Conservation (phyloP, 2,888 invertebrate species). For the Polyommatus icarus region DNA sequence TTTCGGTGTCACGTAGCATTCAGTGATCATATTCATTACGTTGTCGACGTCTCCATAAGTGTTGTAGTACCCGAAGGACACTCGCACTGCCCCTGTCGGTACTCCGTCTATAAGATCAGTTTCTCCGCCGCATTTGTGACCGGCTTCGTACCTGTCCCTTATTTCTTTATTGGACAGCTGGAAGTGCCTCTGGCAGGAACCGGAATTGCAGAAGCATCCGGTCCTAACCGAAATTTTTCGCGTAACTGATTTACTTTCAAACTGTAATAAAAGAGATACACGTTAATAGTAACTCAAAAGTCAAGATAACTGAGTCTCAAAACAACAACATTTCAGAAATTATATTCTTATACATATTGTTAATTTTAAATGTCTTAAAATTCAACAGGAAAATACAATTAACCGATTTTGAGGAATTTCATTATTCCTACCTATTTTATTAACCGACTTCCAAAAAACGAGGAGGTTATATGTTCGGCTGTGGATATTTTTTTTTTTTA, state of each 20-base stretch:
- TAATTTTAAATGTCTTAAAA: too few relatives aligned
- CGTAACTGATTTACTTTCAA: conserved; percentile 21
- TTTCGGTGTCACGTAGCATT: conserved; percentile 6
- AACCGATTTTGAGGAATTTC: too few relatives aligned
- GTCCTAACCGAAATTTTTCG: conserved; percentile 20
- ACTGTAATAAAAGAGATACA: conserved; percentile 13
- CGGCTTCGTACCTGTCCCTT: conserved; percentile 31
- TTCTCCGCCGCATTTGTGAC: conserved; percentile 27
- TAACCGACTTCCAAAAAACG: too few relatives aligned
- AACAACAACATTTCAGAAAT: not conserved
- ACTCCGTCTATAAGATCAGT: conserved; percentile 30
- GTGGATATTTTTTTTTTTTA: too few relatives aligned
- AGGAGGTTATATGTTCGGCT: too few relatives aligned
- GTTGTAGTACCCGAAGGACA: conserved; percentile 32
- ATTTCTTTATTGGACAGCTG: conserved; percentile 29
- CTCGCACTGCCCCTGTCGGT: conserved; percentile 31
- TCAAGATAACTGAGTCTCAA: not conserved
- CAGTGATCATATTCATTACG: conserved; percentile 19
- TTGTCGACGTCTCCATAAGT: conserved; percentile 20
- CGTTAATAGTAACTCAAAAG: not conserved
- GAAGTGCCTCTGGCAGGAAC: conserved; percentile 32
- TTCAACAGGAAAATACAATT: too few relatives aligned
- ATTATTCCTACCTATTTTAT: too few relatives aligned
- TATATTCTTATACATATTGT: too few relatives aligned
- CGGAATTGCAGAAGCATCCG: conserved; percentile 33